Percentiles rank a stretch among this genome's conserved stretches.
phyloP scores from a whole-genome alignment of 1,140 invertebrate genomes.

The Lucilia cuprina region DNA sequence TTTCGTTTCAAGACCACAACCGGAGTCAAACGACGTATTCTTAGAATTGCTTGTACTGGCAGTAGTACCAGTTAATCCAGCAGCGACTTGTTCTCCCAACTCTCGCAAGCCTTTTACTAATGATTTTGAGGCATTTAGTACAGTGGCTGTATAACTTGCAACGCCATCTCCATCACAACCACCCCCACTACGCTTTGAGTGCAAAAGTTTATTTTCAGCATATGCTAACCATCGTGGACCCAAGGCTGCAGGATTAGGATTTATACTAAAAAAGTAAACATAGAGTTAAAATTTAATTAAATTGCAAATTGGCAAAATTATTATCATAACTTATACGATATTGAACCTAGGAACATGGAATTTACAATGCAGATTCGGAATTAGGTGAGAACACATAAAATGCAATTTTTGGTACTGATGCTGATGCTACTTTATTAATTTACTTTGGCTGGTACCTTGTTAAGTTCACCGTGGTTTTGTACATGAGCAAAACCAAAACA shows the following conservation, averaged over 20 bases:
- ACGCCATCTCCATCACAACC: constrained; percentile 79
- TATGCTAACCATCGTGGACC: constrained; percentile 83
- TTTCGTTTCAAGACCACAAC: constrained; percentile 68
- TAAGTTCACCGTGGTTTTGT: too few species aligned
- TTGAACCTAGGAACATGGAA: too few species aligned
- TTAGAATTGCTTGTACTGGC: constrained; percentile 59
- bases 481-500: too few species aligned
- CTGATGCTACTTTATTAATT: too few species aligned
- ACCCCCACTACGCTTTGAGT: constrained; percentile 84
- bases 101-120: constrained; percentile 84
- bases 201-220: constrained; percentile 84
- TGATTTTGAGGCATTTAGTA: constrained; percentile 93
- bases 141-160: constrained; percentile 93
- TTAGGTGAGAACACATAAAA: too few species aligned
- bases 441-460: too few species aligned
- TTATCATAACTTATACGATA: too few species aligned
- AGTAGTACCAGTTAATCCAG: constrained; percentile 74
- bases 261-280: constrained; percentile 67
- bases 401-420: too few species aligned
- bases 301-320: not conserved
- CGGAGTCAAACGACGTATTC: constrained; percentile 60
- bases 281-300: constrained; percentile 36
- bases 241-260: constrained; percentile 88
- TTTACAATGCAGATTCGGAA: too few species aligned
- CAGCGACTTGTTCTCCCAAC: constrained; percentile 92